Evolutionary conservation across 2,797 vertebrate species (phyloP).

Genomic region (Odontamblyopus lacepedii): DNA sequence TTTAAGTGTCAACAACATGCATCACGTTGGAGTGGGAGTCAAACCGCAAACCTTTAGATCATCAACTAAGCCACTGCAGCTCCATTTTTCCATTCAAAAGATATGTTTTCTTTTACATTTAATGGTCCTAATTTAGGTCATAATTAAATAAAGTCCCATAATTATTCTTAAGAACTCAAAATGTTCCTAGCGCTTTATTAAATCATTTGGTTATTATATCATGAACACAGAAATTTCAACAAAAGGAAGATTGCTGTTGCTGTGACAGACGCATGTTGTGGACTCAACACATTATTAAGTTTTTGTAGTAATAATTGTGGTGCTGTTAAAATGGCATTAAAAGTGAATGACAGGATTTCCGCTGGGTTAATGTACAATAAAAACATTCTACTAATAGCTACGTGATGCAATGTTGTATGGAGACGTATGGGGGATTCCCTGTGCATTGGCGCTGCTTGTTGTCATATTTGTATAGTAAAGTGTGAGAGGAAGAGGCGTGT

Average conservation of each 20-base stretch:
- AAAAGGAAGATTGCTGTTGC: not conserved
- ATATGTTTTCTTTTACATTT: too few species aligned
- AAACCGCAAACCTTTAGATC: too few species aligned
- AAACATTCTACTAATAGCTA: not conserved
- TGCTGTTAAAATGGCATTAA: not conserved
- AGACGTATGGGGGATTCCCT: slow-evolving; percentile 6
- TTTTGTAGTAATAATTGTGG: not conserved
- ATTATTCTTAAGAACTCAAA: too few species aligned
- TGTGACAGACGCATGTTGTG: not conserved
- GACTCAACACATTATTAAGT: not conserved
- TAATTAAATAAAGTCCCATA: too few species aligned
- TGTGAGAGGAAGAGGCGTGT: not conserved
- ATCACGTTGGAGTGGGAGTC: too few species aligned
- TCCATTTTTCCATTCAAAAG: too few species aligned
- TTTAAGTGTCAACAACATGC: too few species aligned
- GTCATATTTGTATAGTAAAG: not conserved
- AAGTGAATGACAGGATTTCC: not conserved
- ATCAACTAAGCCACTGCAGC: too few species aligned
- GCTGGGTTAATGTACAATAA: not conserved
- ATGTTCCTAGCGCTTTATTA: too few species aligned
- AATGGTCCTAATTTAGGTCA: too few species aligned
- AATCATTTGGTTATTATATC: not conserved
- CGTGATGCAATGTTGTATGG: not conserved
- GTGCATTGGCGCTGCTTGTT: not conserved
- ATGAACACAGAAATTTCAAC: not conserved